Conservation (phyloP, 2,797 vertebrate species). For the Carapus acus region DNA sequence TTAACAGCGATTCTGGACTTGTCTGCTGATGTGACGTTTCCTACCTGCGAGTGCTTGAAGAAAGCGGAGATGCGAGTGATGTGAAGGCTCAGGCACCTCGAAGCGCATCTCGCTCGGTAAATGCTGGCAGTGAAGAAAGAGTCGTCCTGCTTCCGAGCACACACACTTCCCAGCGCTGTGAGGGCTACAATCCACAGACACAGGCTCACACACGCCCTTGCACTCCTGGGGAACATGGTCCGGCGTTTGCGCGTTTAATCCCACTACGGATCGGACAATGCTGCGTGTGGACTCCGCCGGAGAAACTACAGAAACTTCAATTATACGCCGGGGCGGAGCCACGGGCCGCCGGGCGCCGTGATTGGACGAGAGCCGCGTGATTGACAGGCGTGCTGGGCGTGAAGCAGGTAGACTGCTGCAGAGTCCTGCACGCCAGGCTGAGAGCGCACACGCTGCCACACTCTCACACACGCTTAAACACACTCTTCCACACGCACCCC, state of each 20-base stretch:
- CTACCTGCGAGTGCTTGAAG: constrained; percentile 90
- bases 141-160: constrained; percentile 80
- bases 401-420: constrained; percentile 64
- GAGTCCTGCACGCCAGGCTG: constrained; percentile 4
- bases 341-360: constrained; percentile 43
- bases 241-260: constrained; percentile 56
- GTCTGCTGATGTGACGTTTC: constrained; percentile 18
- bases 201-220: constrained; percentile 66
- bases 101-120: constrained; percentile 85
- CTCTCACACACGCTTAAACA: too few species aligned
- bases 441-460: too few species aligned
- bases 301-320: constrained; percentile 79
- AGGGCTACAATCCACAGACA: constrained; percentile 80
- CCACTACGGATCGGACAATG: constrained; percentile 61
- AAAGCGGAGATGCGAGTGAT: constrained; percentile 94
- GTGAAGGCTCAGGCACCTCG: constrained; percentile 93
- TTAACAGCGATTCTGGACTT: constrained; percentile 8
- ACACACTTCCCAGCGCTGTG: constrained; percentile 64
- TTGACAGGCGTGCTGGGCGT: constrained; percentile 54
- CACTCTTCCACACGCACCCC: too few species aligned
- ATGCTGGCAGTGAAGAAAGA: constrained; percentile 77
- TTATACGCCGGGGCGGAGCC: constrained; percentile 72
- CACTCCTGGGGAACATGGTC: constrained; percentile 74
- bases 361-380: constrained; percentile 72
- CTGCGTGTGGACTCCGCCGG: constrained; percentile 61